Evolutionary conservation across 2,113 vertebrate genomes (phyloP).

Genomic region (Microcebus murinus): DNA sequence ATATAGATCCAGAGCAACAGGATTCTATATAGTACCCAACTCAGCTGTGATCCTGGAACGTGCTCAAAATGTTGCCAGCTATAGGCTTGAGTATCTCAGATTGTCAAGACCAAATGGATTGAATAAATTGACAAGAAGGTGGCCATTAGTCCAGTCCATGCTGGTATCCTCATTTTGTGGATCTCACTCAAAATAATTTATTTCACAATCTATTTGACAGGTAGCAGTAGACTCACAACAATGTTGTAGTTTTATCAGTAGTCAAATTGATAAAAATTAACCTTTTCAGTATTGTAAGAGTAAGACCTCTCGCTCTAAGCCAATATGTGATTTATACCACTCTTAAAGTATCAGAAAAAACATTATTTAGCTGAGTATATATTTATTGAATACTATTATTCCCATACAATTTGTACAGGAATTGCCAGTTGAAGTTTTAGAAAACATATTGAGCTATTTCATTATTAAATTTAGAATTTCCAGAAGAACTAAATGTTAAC

Average conservation of each 20-base stretch:
- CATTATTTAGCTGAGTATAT: not conserved
- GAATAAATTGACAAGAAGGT: constrained; percentile 43
- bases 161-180: constrained; percentile 1
- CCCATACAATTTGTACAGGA: not conserved
- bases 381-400: not conserved
- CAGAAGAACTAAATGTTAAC: not conserved
- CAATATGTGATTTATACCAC: not conserved
- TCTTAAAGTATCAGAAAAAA: not conserved
- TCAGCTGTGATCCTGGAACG: not conserved
- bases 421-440: not conserved
- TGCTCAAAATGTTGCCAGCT: constrained; percentile 38
- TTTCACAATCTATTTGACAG: not conserved
- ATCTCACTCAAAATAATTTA: constrained; percentile 40
- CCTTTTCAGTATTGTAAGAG: not conserved
- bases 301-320: not conserved
- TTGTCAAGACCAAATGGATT: not conserved
- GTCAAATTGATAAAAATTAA: constrained; percentile 41
- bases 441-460: not conserved
- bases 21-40: constrained; percentile 10
- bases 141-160: not conserved
- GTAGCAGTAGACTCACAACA: not conserved
- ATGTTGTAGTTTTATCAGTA: not conserved
- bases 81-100: not conserved
- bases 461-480: constrained; percentile 4
- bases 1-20: not conserved